Conservation (phyloP, 2,888 invertebrate species). For the Peribatodes rhomboidaria region DNA sequence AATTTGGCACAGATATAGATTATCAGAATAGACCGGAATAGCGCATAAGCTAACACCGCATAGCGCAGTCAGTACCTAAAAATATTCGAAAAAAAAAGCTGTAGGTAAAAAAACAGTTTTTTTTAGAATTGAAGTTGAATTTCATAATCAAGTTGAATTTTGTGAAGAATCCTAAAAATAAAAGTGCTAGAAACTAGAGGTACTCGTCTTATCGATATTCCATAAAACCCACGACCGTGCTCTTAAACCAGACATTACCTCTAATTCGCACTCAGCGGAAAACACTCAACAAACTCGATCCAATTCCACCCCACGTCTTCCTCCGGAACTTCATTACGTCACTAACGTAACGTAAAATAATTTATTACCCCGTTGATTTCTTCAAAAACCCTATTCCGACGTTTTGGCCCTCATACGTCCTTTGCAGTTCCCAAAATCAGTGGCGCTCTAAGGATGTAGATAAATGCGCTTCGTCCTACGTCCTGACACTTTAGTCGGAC, state of each 20-base stretch:
- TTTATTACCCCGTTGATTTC: constrained; percentile 75
- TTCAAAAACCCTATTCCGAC: constrained; percentile 69
- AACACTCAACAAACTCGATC: constrained; percentile 47
- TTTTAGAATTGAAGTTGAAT: too few species aligned
- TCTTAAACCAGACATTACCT: constrained; percentile 40
- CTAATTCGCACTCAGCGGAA: constrained; percentile 42
- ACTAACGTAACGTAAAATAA: constrained; percentile 62
- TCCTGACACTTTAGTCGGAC: constrained; percentile 80
- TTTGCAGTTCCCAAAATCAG: constrained; percentile 70
- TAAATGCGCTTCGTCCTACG: constrained; percentile 77
- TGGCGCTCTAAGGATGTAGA: constrained; percentile 81
- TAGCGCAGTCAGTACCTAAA: too few species aligned
- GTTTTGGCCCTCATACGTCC: constrained; percentile 66
- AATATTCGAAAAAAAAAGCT: too few species aligned
- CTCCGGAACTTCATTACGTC: constrained; percentile 58
- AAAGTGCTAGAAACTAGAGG: constrained; percentile 8
- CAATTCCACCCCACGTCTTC: constrained; percentile 48
- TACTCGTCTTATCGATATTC: constrained; percentile 27
- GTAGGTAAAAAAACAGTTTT: too few species aligned
- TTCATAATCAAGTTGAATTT: too few species aligned
- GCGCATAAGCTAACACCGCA: too few species aligned
- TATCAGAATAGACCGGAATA: too few species aligned
- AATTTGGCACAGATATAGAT: too few species aligned
- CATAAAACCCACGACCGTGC: constrained; percentile 35
- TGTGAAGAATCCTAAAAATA: background rate